Evolutionary conservation across 2,113 vertebrate species (phyloP).

Genomic region (Prinia subflava): DNA sequence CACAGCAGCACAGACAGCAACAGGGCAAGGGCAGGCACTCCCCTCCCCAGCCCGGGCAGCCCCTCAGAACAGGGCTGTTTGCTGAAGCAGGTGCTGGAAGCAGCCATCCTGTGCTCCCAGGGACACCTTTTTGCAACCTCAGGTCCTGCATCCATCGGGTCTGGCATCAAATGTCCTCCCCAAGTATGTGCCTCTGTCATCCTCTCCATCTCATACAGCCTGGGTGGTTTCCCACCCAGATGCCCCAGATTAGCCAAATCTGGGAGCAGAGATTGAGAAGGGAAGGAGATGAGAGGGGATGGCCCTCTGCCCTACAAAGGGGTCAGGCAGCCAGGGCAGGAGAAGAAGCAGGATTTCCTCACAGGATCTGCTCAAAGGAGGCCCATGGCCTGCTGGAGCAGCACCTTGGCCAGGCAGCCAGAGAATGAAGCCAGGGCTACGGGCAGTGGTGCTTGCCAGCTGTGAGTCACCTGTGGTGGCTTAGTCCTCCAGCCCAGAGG

Average conservation of each 20-base stretch:
- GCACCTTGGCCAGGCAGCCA: neutral
- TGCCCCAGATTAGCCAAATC: neutral
- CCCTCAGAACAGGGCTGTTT: neutral
- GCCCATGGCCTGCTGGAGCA: neutral
- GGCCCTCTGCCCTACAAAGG: neutral
- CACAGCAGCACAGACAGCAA: neutral
- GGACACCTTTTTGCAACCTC: neutral
- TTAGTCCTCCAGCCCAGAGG: neutral
- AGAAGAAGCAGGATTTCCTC: neutral
- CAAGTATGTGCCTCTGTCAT: neutral
- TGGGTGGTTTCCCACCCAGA: neutral
- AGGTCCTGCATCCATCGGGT: neutral
- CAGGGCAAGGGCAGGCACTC: neutral
- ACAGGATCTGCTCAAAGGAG: neutral
- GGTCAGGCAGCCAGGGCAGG: neutral
- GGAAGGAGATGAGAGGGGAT: neutral
- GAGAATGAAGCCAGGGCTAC: neutral
- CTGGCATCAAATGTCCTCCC: neutral
- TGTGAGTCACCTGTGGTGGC: neutral
- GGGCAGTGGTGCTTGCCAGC: neutral
- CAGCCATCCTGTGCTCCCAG: neutral
- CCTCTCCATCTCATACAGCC: neutral
- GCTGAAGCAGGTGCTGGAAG: neutral
- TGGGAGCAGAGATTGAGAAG: neutral
- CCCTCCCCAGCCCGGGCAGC: neutral